These are phyloP conservation scores for Dysdera silvatica DNA, from an alignment of 1,140 invertebrate genomes.

Conservation along the genomic window DNA sequence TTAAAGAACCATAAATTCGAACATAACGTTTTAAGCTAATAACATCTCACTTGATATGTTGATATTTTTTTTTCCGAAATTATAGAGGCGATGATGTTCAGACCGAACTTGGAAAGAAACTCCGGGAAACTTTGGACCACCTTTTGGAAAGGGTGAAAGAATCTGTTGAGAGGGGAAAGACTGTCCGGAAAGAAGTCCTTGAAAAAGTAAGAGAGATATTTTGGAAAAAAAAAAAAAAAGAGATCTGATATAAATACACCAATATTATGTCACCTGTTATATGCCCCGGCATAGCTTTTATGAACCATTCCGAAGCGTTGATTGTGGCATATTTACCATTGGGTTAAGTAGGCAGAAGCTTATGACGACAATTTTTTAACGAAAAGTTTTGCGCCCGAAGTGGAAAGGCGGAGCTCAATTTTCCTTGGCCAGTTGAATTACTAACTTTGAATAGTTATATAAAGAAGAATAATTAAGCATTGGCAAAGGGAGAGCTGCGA, in stretches of 20 bases:
- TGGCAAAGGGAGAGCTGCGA: too few species aligned
- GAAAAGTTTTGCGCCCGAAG: neutral
- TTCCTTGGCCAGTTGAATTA: too few species aligned
- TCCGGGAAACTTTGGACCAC: conserved; percentile 17
- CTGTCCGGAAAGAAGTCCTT: neutral
- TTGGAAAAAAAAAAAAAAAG: neutral
- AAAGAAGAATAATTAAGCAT: too few species aligned
- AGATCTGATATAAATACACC: neutral
- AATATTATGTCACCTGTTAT: too few species aligned
- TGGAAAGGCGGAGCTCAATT: conserved; percentile 4
- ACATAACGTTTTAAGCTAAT: too few species aligned
- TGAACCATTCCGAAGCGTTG: neutral
- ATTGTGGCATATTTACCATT: neutral
- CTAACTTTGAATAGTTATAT: too few species aligned
- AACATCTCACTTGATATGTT: too few species aligned
- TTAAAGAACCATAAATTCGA: too few species aligned
- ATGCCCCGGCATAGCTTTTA: neutral
- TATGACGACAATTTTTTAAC: neutral
- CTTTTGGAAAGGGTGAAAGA: conserved; percentile 23
- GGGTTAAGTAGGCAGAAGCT: neutral
- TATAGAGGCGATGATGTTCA: too few species aligned
- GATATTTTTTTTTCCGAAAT: too few species aligned
- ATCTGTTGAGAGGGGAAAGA: conserved; percentile 20
- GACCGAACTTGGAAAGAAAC: conserved; percentile 12
- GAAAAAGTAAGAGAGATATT: conserved; percentile 6